Base-by-base conservation (phyloP, 92 coral and sea anemone genomes). In the Galaxea fascicularis region DNA sequence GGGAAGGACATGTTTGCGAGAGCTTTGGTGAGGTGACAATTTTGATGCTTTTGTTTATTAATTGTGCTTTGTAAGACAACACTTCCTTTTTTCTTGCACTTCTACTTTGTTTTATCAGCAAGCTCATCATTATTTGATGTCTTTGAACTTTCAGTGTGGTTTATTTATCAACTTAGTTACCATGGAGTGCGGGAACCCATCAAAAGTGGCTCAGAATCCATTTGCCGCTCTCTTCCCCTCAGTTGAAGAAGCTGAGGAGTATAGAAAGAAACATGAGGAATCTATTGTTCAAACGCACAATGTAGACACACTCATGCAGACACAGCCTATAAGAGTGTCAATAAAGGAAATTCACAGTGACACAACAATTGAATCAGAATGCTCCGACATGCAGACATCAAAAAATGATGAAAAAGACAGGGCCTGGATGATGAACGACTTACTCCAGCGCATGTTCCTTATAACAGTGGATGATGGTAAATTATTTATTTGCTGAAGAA, bases 211-310 rank as follows among this genome's bases (percentile, higher is more conserved):
- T 31, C 84, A 92, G 30, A 96, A 96, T 81, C 99, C 99, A 27
- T 96, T 96, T 78, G 85, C 89, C n/a, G 95, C 98, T n/a, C 87
- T 96, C 67, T 96, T 96, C 54, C 85, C 94, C 74, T 71, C 95
- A 14, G 58, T 84, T 52, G 90, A 77, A 59, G 66, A 90, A 58
- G 96, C 96, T 24, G 85, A 67, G 46, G 90, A 85, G 47, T 93
- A 76, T 77, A 77, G 88, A 14, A 72, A 25, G 28, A 89, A 77
- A 49, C 68, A 47, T 24, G 65, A 25, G 46, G 65, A 35, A 10
- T 17, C 70, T 22, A 28, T 35, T 53, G 49, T 16, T 20, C 45
- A 74, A 1, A 20, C 16, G 0, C 76, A 39, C 56, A 62, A 60
- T 54, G 27, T 39, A 49, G 74, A 79, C 46, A 46, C 17, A 12